phyloP scores from a whole-genome alignment of 2,888 invertebrate species.

The Tillus elongatus region DNA sequence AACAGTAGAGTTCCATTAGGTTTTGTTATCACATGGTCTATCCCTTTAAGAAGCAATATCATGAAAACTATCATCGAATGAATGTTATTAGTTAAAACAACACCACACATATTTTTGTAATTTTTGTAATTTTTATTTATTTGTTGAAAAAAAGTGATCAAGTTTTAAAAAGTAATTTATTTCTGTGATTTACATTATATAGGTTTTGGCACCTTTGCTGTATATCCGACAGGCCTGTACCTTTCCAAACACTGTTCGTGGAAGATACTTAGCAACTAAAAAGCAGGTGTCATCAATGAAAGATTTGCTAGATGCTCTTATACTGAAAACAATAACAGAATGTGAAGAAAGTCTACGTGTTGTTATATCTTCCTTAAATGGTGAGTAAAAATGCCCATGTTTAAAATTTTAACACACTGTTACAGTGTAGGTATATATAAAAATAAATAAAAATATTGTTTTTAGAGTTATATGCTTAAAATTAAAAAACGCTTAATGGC shows the following conservation, averaged over 20 bases:
- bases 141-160: too few species aligned
- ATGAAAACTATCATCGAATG: too few species aligned
- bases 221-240: slow-evolving; percentile 62
- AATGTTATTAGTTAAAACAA: too few species aligned
- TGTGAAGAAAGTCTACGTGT: slow-evolving; percentile 56
- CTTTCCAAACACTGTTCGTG: slow-evolving; percentile 55
- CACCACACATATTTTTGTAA: too few species aligned
- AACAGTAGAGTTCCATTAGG: too few species aligned
- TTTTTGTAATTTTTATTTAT: too few species aligned
- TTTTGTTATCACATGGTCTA: too few species aligned
- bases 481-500: too few species aligned
- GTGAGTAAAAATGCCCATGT: slow-evolving; percentile 28
- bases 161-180: too few species aligned
- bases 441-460: too few species aligned
- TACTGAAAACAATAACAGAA: slow-evolving; percentile 49
- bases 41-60: too few species aligned
- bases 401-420: neutral
- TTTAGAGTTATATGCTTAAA: too few species aligned
- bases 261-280: slow-evolving; percentile 45
- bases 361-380: slow-evolving; percentile 57
- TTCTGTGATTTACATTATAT: slow-evolving; percentile 20
- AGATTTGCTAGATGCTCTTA: slow-evolving; percentile 57
- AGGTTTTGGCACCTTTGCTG: slow-evolving; percentile 55
- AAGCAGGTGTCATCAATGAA: slow-evolving; percentile 52
- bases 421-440: neutral